A percentile compares a stretch with the other conserved stretches of the same genome.
phyloP scores from a whole-genome alignment of 2,888 invertebrate genomes.

The Mythimna ferrago region DNA sequence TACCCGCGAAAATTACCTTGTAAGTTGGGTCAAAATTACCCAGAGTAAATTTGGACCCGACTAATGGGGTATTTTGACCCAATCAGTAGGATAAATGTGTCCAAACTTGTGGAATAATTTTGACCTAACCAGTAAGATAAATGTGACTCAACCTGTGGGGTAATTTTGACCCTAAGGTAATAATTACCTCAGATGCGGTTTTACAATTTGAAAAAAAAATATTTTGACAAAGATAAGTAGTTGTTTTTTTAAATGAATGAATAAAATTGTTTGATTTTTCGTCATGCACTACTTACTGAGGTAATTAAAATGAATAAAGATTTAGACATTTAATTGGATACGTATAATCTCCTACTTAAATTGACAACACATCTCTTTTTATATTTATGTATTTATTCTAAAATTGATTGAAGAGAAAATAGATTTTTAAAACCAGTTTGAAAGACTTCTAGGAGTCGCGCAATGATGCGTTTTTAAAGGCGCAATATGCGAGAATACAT shows the following conservation, averaged over 20 bases:
- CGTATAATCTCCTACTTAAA: neutral
- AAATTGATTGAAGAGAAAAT: neutral
- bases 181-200: too few species aligned
- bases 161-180: neutral
- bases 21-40: neutral
- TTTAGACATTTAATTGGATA: too few species aligned
- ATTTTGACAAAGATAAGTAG: neutral
- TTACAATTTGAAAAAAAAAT: neutral
- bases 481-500: too few species aligned
- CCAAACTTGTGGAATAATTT: neutral
- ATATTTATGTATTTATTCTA: constrained; percentile 5
- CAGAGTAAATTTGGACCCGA: too few species aligned
- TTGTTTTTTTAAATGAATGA: neutral
- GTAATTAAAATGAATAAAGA: too few species aligned
- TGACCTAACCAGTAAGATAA: neutral
- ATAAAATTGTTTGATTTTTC: neutral
- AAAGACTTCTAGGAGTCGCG: too few species aligned
- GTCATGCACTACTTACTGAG: too few species aligned
- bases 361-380: constrained; percentile 10
- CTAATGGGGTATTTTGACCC: neutral
- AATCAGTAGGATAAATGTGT: neutral
- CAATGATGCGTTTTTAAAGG: too few species aligned
- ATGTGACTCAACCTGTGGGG: too few species aligned
- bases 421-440: too few species aligned
- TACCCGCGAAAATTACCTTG: too few species aligned